phyloP scores from a whole-genome alignment of 2,113 vertebrate species.

The Callaeas wilsoni region DNA sequence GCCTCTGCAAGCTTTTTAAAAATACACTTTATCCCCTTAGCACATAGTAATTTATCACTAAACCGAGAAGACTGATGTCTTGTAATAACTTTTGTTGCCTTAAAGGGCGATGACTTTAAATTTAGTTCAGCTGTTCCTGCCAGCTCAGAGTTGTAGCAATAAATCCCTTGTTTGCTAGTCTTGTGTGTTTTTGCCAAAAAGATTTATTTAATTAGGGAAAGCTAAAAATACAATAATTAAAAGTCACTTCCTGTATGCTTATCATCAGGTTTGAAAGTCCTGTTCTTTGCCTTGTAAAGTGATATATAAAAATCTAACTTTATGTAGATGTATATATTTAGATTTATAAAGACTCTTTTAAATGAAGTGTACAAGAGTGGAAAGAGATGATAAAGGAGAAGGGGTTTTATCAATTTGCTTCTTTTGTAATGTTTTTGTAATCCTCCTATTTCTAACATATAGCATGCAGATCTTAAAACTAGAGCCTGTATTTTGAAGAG shows the following conservation, averaged over 20 bases:
- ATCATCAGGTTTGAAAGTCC: neutral
- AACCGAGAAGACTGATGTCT: constrained; percentile 73
- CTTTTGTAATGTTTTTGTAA: neutral
- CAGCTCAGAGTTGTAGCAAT: constrained; percentile 27
- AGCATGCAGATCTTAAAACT: neutral
- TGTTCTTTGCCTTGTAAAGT: neutral
- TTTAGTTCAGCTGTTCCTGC: constrained; percentile 67
- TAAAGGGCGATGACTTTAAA: constrained; percentile 75
- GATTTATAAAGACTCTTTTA: neutral
- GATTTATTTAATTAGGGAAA: neutral
- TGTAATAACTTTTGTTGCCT: constrained; percentile 72
- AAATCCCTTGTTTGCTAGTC: neutral
- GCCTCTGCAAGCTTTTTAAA: constrained; percentile 72
- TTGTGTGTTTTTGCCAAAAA: neutral
- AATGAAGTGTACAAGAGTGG: neutral
- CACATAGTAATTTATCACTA: constrained; percentile 82
- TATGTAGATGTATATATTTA: neutral
- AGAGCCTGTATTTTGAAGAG: neutral
- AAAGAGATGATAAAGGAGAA: neutral
- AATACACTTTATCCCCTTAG: constrained; percentile 82
- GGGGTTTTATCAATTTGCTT: neutral
- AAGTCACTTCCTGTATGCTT: neutral
- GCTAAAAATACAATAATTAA: neutral
- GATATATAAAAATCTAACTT: neutral
- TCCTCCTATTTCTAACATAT: neutral